Conservation (phyloP, 1,140 invertebrate species). For the Pseudomyrmex flavicornis region DNA sequence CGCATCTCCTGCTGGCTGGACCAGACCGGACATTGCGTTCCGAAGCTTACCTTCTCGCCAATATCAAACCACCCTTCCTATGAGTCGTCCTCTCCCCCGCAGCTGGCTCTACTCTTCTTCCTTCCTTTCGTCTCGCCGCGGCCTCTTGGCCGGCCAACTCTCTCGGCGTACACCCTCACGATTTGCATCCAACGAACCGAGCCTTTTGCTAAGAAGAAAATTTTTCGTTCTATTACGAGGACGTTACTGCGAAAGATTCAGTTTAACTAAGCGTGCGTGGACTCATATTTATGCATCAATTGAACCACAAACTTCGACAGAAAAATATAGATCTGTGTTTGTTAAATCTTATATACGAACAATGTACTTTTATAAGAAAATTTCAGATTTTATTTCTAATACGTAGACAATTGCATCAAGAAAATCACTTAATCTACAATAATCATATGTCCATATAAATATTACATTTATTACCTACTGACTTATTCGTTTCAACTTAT, state of each 20-base stretch:
- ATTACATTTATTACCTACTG: no score
- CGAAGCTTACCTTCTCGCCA: slow-evolving; percentile 77
- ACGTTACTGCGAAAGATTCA: background rate
- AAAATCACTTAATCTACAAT: no score
- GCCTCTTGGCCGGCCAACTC: slow-evolving; percentile 69
- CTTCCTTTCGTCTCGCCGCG: slow-evolving; percentile 62
- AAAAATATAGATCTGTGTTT: background rate
- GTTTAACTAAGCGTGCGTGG: background rate
- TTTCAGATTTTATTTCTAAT: no score
- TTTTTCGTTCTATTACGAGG: slow-evolving; percentile 30
- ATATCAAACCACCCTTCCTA: slow-evolving; percentile 71
- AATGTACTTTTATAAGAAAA: no score
- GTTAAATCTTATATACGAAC: background rate
- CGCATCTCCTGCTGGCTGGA: slow-evolving; percentile 84
- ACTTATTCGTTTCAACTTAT: no score
- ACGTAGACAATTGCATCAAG: no score
- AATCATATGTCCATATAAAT: no score
- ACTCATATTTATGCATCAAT: background rate
- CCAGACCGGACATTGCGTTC: slow-evolving; percentile 84
- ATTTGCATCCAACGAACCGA: slow-evolving; percentile 66
- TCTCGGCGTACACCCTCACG: slow-evolving; percentile 43
- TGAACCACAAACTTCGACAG: background rate
- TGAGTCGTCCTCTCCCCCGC: slow-evolving; percentile 44
- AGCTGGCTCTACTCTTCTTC: slow-evolving; percentile 59
- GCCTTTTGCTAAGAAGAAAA: slow-evolving; percentile 53